Evolutionary conservation across 2,797 vertebrate species (phyloP), one percentile per base, ranked within the genome.

Genomic region (Prunella strophiata): DNA sequence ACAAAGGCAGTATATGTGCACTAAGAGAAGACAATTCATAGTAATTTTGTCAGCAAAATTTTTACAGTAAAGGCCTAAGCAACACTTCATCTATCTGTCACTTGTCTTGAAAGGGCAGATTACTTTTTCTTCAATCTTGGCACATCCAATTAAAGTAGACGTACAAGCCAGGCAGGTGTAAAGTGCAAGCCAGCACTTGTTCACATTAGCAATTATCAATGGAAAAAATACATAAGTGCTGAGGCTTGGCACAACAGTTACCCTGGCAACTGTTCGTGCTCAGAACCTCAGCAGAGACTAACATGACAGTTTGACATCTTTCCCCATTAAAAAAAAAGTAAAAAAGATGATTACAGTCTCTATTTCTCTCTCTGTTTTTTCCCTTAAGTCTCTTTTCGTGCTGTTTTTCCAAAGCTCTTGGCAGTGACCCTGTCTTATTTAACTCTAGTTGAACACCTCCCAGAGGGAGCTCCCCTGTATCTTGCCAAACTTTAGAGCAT

Each of bases 91-190:
- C 97, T 98, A 94, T 93, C 94, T 98, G 98, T 98, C 97, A 98
- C 97, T 97, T 96, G 91, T 95, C 97, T 97, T 97, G 94, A 96
- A 97, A 98, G 96, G 95, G 93, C 91, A 98, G 97, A 98, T 98
- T 98, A 97, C 96, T 97, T 97, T 98, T 98, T 97, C 96, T 93
- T 97, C 96, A 97, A 94, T 97, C 94, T 96, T 96, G 97, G 96
- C 97, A 98, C 96, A 97, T 98, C 97, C 97, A 98, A 98, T 98
- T 98, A 98, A 98, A 94, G 96, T 82, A 97, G 95, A 96, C 95
- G 97, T 96, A 97, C 96, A 97, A 97, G 97, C 93, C 93, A 97
- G 96, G 94, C 95, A 97, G 97, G 97, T 97, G 97, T 94, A 97
- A 98, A 97, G 97, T 98, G 94, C 97, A 98, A 97, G 97, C 96